phyloP scores from a whole-genome alignment of 2,888 invertebrate genomes.

The Molorchus minor region DNA sequence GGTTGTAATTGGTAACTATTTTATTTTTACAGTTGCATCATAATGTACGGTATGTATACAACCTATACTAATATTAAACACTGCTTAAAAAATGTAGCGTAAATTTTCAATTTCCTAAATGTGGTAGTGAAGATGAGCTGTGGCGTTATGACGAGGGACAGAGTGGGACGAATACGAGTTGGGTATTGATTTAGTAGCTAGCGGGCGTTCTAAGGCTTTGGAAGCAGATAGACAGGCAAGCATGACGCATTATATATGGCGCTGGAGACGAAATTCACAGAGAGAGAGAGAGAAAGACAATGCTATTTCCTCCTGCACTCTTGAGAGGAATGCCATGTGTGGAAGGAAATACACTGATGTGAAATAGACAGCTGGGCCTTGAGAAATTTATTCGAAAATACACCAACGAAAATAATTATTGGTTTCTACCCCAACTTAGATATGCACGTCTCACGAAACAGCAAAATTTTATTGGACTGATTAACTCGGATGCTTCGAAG shows the following conservation, averaged over 20 bases:
- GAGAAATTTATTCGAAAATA: slow-evolving; percentile 46
- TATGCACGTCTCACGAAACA: slow-evolving; percentile 36
- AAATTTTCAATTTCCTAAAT: slow-evolving; percentile 55
- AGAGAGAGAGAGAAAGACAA: slow-evolving; percentile 47
- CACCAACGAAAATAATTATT: slow-evolving; percentile 52
- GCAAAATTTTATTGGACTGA: slow-evolving; percentile 10
- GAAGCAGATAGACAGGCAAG: slow-evolving; percentile 63
- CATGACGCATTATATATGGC: slow-evolving; percentile 65
- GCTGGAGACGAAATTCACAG: slow-evolving; percentile 61
- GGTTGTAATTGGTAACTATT: too few species aligned
- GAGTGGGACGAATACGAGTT: slow-evolving; percentile 49
- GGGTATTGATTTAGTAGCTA: slow-evolving; percentile 64
- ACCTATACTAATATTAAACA: too few species aligned
- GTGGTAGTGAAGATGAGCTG: slow-evolving; percentile 54
- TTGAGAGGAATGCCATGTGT: slow-evolving; percentile 50
- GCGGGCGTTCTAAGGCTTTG: slow-evolving; percentile 62
- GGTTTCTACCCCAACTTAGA: slow-evolving; percentile 35
- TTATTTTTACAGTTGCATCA: neutral
- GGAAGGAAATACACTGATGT: slow-evolving; percentile 56
- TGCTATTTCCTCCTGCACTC: slow-evolving; percentile 44
- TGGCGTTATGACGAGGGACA: slow-evolving; percentile 48
- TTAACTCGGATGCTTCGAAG: neutral
- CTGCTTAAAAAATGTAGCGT: slow-evolving; percentile 38
- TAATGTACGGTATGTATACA: too few species aligned
- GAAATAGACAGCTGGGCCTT: slow-evolving; percentile 62